Conservation (phyloP, 2,797 vertebrate genomes). For the Cyclopterus lumpus region DNA sequence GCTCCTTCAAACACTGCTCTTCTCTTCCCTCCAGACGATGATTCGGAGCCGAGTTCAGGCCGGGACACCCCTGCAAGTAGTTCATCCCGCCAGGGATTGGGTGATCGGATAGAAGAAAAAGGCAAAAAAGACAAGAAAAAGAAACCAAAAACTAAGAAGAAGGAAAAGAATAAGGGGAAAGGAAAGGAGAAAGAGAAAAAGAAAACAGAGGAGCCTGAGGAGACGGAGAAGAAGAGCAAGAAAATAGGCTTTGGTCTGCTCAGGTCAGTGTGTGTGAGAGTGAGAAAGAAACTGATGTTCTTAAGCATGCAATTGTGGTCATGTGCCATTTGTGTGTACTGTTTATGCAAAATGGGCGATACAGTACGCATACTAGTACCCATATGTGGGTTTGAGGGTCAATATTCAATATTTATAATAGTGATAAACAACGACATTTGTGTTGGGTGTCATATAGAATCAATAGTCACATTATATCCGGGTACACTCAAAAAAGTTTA, state of each 20-base stretch:
- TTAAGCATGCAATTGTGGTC: background rate
- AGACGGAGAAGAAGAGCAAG: slow-evolving; percentile 90
- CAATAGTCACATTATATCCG: background rate
- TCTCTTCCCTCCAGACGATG: slow-evolving; percentile 81
- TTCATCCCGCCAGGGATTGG: slow-evolving; percentile 81
- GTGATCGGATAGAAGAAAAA: slow-evolving; percentile 80
- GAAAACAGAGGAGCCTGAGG: slow-evolving; percentile 87
- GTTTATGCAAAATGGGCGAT: background rate
- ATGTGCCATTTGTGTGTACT: background rate
- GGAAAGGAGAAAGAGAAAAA: slow-evolving; percentile 88
- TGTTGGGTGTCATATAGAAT: background rate
- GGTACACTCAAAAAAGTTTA: background rate
- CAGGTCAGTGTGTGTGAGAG: slow-evolving; percentile 79
- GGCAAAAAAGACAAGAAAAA: slow-evolving; percentile 90
- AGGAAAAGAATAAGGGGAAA: slow-evolving; percentile 90
- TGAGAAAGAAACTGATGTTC: background rate
- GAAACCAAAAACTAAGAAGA: slow-evolving; percentile 91
- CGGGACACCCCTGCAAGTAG: slow-evolving; percentile 89
- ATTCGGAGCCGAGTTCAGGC: slow-evolving; percentile 92
- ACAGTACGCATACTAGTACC: background rate
- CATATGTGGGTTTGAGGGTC: background rate
- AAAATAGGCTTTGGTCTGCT: slow-evolving; percentile 93
- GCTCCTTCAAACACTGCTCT: background rate
- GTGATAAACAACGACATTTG: background rate
- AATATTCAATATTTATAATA: no score